phyloP scores from a whole-genome alignment of 2,888 invertebrate genomes.

The Apoda limacodes region DNA sequence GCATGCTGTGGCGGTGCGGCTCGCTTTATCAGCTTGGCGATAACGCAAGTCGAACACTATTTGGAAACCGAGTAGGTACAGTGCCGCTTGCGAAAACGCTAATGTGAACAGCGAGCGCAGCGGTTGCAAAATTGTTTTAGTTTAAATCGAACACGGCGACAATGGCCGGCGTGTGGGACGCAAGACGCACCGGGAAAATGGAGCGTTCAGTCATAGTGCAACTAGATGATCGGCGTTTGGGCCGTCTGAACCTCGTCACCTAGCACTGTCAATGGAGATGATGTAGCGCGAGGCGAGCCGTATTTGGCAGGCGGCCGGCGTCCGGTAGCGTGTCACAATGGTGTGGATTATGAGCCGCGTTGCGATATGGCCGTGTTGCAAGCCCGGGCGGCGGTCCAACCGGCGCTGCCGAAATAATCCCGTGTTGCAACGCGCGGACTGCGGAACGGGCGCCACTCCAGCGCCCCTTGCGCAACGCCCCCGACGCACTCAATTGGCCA shows the following conservation, averaged over 20 bases:
- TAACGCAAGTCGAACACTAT: slow-evolving; percentile 64
- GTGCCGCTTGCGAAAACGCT: slow-evolving; percentile 70
- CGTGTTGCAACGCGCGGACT: slow-evolving; percentile 63
- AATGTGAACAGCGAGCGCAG: slow-evolving; percentile 69
- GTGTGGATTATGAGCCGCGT: slow-evolving; percentile 61
- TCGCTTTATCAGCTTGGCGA: slow-evolving; percentile 62
- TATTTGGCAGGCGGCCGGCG: slow-evolving; percentile 55
- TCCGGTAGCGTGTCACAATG: slow-evolving; percentile 56
- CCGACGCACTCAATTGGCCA: slow-evolving; percentile 47
- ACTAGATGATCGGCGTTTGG: neutral
- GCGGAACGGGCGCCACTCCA: slow-evolving; percentile 63
- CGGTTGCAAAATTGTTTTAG: slow-evolving; percentile 68
- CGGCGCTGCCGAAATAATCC: slow-evolving; percentile 64
- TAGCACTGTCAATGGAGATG: slow-evolving; percentile 2
- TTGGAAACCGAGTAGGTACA: slow-evolving; percentile 65
- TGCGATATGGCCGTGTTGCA: slow-evolving; percentile 68
- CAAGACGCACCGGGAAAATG: slow-evolving; percentile 21
- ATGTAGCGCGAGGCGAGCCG: slow-evolving; percentile 45
- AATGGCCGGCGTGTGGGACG: slow-evolving; percentile 23
- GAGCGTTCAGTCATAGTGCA: slow-evolving; percentile 5
- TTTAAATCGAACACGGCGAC: slow-evolving; percentile 54
- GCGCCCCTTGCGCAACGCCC: slow-evolving; percentile 52
- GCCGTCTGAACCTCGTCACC: no score
- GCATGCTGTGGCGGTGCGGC: slow-evolving; percentile 51
- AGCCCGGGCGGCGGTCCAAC: slow-evolving; percentile 65